Percentiles rank a stretch among this genome's conserved stretches.
phyloP scores from a whole-genome alignment of 2,797 vertebrate genomes.

The Artibeus lituratus region DNA sequence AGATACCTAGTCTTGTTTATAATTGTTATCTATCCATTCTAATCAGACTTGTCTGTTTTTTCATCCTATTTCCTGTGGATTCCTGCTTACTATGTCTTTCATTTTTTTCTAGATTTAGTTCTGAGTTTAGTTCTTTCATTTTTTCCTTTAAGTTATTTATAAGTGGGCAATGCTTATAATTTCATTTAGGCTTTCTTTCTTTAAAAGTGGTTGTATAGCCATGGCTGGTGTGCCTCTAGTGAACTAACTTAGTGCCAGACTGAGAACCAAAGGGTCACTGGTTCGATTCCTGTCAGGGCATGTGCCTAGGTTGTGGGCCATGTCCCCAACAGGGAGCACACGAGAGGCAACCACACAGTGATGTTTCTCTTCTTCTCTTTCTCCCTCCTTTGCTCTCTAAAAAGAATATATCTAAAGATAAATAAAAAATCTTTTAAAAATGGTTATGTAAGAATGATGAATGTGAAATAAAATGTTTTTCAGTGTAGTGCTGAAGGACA shows the following conservation, averaged over 20 bases:
- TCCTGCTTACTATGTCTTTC: neutral
- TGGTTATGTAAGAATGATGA: conserved; percentile 11
- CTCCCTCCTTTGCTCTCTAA: no score
- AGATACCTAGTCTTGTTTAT: neutral
- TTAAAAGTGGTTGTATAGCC: conserved; percentile 4
- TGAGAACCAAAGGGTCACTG: no score
- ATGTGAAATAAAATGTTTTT: conserved; percentile 18
- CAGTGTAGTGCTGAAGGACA: neutral
- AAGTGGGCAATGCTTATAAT: neutral
- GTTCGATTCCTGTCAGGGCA: no score
- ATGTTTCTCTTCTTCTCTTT: no score
- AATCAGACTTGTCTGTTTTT: neutral
- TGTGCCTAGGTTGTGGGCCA: no score
- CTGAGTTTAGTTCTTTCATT: neutral
- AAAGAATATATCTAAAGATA: no score
- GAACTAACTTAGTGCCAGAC: no score
- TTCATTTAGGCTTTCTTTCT: neutral
- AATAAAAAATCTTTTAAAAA: neutral
- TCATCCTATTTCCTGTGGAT: neutral
- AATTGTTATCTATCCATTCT: neutral
- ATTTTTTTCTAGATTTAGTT: neutral
- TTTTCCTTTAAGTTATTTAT: conserved; percentile 18
- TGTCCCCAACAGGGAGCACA: no score
- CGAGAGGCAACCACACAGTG: no score
- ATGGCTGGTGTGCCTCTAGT: no score